Conservation (phyloP, 1,140 invertebrate species). For the Brachionus rotundiformis region DNA sequence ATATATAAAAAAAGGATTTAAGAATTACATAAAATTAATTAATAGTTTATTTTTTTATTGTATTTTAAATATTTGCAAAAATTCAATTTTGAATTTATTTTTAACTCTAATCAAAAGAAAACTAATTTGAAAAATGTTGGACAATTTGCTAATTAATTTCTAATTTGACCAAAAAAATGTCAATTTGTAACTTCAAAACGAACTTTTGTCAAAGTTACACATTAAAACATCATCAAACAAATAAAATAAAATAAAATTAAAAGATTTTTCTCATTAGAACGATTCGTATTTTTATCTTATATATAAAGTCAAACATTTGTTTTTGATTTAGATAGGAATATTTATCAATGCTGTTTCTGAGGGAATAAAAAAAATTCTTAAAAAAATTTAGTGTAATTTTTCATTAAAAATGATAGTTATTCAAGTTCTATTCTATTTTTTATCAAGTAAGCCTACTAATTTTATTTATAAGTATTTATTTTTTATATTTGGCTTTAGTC, state of each 20-base stretch:
- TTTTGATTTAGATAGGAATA: slow-evolving; percentile 1
- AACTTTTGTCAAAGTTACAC: not conserved
- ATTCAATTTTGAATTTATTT: no score
- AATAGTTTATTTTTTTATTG: no score
- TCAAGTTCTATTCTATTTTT: not conserved
- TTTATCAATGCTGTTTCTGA: not conserved
- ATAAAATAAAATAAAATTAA: no score
- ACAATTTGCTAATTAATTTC: not conserved
- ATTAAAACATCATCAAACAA: no score
- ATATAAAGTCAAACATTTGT: slow-evolving; percentile 9
- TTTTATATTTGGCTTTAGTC: not conserved
- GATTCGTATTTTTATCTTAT: not conserved
- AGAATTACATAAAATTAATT: no score
- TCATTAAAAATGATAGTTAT: not conserved
- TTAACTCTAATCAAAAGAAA: no score
- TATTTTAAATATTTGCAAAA: no score
- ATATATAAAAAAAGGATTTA: no score
- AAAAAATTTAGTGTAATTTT: not conserved
- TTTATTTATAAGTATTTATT: not conserved
- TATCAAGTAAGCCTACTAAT: not conserved
- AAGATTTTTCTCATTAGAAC: not conserved
- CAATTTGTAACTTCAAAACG: slow-evolving; percentile 1
- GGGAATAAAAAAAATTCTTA: not conserved
- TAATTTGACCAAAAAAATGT: slow-evolving; percentile 16
- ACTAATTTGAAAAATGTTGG: no score